Base-by-base conservation (phyloP, 2,113 vertebrate genomes). In the Prolemur simus region DNA sequence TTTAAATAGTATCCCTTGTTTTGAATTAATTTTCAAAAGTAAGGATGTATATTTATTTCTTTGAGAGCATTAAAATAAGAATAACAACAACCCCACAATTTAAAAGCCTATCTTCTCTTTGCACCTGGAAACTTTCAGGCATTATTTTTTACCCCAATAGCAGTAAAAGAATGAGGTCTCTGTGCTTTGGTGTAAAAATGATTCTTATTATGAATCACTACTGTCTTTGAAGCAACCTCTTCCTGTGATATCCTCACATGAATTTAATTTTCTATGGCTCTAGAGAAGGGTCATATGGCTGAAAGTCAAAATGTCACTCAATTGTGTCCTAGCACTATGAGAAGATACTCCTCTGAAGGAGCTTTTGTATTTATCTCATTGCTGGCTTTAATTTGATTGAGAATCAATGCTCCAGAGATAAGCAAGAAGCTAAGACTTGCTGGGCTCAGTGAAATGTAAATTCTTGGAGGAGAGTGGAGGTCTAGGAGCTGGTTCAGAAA, bases 341-440 rank as follows among this genome's bases (percentile, higher is more conserved):
- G 66, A 80, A 89, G 60, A 78, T 9, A 42, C 6, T 81, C 21
- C 32, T 73, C 23, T 66, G 34, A 69, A 84, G 15, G 54, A 42
- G 9, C 34, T 76, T 54, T 54, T 81, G 10, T 66, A 63, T 95
- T 86, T 45, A 42, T 58, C 17, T 32, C 37, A 42, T 64, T 91
- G 25, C 54, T 95, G 52, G 29, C 52, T 97, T 93, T 89, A 54
- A 93, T 93, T 56, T 89, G 25, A 94, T 20, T 81, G 73, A 47
- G 18, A 78, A 56, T 71, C 74, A 71, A 15, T 90, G 3, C n/a
- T 2, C 13, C n/a, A 64, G 52, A 82, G 8, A 52, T 69, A 85
- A 95, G 52, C 42, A 77, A 60, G 74, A 87, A 87, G 49, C 32
- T 87, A 32, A 91, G 45, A 64, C 15, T 83, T 94, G 13, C 37